These are phyloP conservation scores for Plebejus argus DNA, from an alignment of 2,888 invertebrate species.

Conservation along the genomic window DNA sequence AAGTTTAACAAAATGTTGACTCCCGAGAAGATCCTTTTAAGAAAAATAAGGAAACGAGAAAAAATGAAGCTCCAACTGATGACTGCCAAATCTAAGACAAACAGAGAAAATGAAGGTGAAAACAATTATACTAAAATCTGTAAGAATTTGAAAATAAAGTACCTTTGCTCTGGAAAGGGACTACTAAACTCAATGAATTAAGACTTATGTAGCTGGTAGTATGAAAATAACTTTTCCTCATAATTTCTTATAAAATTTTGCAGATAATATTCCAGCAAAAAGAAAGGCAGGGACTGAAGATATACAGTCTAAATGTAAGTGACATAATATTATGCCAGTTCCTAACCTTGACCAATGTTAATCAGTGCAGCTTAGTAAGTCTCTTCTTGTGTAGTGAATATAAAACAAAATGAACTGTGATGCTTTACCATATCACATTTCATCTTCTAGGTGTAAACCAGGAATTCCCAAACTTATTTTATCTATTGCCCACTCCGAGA, in stretches of 20 bases:
- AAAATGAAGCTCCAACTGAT: conserved; percentile 22
- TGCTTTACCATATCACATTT: not conserved
- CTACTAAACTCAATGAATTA: not conserved
- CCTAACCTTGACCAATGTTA: not conserved
- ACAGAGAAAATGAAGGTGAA: not conserved
- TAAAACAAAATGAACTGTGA: too few relatives aligned
- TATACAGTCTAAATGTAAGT: not conserved
- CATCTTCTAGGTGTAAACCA: too few relatives aligned
- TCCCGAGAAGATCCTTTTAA: conserved; percentile 9
- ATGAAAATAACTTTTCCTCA: not conserved
- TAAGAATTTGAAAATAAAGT: not conserved
- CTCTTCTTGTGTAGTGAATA: too few relatives aligned
- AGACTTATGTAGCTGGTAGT: too few relatives aligned
- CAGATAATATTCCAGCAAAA: conserved; percentile 13
- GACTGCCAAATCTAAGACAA: conserved; percentile 8
- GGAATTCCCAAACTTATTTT: too few relatives aligned
- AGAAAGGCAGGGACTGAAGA: not conserved
- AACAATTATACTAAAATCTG: not conserved
- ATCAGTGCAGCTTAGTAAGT: too few relatives aligned
- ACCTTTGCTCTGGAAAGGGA: not conserved
- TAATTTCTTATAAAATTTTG: not conserved
- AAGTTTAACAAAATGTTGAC: conserved; percentile 13
- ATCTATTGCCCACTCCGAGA: too few relatives aligned
- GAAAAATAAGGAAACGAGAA: conserved; percentile 25
- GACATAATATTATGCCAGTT: not conserved